phyloP scores from a whole-genome alignment of 2,888 invertebrate species.

The Phorcus lineatus region DNA sequence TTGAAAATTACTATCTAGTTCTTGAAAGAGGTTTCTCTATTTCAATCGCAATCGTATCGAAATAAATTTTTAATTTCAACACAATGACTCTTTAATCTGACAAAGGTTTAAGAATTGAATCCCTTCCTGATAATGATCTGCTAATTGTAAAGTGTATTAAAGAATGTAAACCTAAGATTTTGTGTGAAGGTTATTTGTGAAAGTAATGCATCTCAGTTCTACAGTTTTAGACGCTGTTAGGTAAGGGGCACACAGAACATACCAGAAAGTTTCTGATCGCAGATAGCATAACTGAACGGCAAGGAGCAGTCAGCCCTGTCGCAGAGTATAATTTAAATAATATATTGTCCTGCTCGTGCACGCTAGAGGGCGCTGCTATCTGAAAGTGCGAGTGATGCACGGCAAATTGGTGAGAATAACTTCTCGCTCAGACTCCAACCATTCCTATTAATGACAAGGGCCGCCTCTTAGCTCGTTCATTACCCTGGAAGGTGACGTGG shows the following conservation, averaged over 20 bases:
- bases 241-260: background rate
- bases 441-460: constrained; percentile 19
- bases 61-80: too few species aligned
- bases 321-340: constrained; percentile 8
- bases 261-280: background rate
- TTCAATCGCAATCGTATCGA: too few species aligned
- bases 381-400: constrained; percentile 1
- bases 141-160: too few species aligned
- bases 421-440: constrained; percentile 12
- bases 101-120: too few species aligned
- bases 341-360: background rate
- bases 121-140: too few species aligned
- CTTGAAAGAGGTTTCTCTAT: too few species aligned
- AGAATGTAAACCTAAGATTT: too few species aligned
- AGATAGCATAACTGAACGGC: constrained; percentile 1
- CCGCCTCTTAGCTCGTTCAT: background rate
- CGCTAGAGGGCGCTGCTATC: background rate
- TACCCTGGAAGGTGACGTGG: background rate
- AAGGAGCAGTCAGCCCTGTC: background rate
- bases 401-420: constrained; percentile 19
- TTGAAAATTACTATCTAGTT: too few species aligned
- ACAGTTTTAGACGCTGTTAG: too few species aligned
- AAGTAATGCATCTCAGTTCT: too few species aligned
- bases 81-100: too few species aligned
- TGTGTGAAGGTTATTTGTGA: too few species aligned